Base-by-base conservation (phyloP, 2,888 invertebrate species). In the Agrotis segetum region DNA sequence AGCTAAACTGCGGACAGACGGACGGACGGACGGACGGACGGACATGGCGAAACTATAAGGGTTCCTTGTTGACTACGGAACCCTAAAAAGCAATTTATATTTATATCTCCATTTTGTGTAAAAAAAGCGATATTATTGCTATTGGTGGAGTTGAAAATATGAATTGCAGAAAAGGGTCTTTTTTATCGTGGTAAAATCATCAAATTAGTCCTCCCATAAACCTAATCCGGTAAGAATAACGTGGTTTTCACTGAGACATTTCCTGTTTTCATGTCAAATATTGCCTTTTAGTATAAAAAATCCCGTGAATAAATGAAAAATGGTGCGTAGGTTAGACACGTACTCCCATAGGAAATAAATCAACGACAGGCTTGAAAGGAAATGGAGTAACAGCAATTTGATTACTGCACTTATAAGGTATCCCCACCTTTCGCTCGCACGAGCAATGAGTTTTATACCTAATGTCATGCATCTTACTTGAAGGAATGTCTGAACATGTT, bases 401-500 rank as follows among this genome's bases (percentile, higher is more conserved):
- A 79, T 79, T 82, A 79, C 61, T 79, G 83, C 83, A 67, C 65
- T 73, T 59, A 44, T 72, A 67, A 47, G 62, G 62, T 47, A 60
- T 82, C 69, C 69, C 3, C 64, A 61, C 71, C 55, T 49, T 21
- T 29, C 44, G 6, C 46, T 21, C 61, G 53, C 49, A 29, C 55
- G 60, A 63, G 55, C 52, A 66, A 34, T 55, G 66, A 74, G 63
- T 72, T 83, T 71, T 74, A 7, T 34, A n/a, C n/a, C n/a, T n/a
- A 72, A 75, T 83, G 68, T 83, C 81, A 85, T 77, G 74, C 71
- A 71, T 77, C 70, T 78, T 75, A 49, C 49, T 71, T 69, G 66
- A 68, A 67, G 71, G 71, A 77, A 71, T 70, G 68, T 71, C 58
- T 75, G 60, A 58, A 69, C 49, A 66, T 46, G 72, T 64, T 60